Percentiles rank a stretch among this genome's conserved stretches.
These are phyloP conservation scores for Petromus typicus DNA, from an alignment of 2,113 vertebrate genomes.

Conservation along the genomic window DNA sequence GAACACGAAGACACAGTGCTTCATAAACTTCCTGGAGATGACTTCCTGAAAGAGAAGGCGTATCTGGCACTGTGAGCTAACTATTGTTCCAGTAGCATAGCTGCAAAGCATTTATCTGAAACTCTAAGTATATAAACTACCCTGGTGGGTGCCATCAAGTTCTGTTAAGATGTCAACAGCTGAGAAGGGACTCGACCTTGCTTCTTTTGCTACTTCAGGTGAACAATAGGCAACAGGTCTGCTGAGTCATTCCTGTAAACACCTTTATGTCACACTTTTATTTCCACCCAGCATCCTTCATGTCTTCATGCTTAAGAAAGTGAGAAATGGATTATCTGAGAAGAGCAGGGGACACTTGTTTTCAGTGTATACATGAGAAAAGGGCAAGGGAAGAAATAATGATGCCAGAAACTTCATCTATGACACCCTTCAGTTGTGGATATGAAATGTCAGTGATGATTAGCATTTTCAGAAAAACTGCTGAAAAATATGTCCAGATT, in stretches of 20 bases:
- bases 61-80: neutral
- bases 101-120: neutral
- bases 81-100: neutral
- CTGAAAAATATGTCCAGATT: slow-evolving; percentile 53
- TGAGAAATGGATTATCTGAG: neutral
- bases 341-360: neutral
- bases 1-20: neutral
- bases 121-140: neutral
- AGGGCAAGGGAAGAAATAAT: neutral
- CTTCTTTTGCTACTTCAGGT: neutral
- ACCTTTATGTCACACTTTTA: neutral
- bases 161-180: neutral
- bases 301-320: neutral
- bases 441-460: slow-evolving; percentile 45
- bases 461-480: slow-evolving; percentile 61
- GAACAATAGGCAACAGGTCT: no score
- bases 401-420: neutral
- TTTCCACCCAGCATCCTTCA: neutral
- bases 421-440: slow-evolving; percentile 15
- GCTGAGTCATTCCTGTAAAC: neutral
- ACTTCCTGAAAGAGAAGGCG: neutral
- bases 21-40: neutral
- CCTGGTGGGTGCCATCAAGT: neutral
- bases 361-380: slow-evolving; percentile 16
- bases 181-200: neutral